A percentile compares a stretch with the other conserved stretches of the same genome.
phyloP scores from a whole-genome alignment of 2,113 vertebrate genomes.

The Hemiprocne comata region DNA sequence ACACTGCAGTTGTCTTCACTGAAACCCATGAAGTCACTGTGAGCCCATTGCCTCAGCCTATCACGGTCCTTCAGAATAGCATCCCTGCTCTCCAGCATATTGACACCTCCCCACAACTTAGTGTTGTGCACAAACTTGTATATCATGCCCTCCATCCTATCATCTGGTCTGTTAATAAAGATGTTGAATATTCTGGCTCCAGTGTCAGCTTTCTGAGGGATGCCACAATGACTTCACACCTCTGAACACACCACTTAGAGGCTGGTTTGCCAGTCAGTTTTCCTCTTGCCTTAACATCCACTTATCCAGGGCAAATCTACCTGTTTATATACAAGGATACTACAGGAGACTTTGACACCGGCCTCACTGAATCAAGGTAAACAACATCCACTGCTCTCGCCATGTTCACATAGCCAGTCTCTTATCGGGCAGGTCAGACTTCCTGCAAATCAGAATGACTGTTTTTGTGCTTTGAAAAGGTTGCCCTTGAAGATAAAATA shows the following conservation, averaged over 20 bases:
- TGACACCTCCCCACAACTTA: not conserved
- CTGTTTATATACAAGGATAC: not conserved
- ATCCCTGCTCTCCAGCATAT: not conserved
- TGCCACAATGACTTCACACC: not conserved
- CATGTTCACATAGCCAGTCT: not conserved
- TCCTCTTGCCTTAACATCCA: not conserved
- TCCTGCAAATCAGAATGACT: not conserved
- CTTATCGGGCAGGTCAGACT: not conserved
- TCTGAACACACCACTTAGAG: not conserved
- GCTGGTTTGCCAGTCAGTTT: not conserved
- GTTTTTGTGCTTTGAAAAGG: not conserved
- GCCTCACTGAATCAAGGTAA: not conserved
- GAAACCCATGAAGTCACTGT: not conserved
- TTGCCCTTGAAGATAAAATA: not conserved
- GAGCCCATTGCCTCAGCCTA: not conserved
- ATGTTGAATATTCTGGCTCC: not conserved
- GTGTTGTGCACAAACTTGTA: not conserved
- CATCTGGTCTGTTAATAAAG: not conserved
- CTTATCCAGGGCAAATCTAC: not conserved
- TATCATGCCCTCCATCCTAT: fast-evolving
- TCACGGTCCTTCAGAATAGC: not conserved
- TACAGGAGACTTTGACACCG: not conserved
- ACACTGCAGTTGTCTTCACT: not conserved
- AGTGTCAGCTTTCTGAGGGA: not conserved
- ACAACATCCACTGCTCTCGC: not conserved